Evolutionary conservation across 2,797 vertebrate species (phyloP).

Genomic region (Poeciliopsis gracilis): DNA sequence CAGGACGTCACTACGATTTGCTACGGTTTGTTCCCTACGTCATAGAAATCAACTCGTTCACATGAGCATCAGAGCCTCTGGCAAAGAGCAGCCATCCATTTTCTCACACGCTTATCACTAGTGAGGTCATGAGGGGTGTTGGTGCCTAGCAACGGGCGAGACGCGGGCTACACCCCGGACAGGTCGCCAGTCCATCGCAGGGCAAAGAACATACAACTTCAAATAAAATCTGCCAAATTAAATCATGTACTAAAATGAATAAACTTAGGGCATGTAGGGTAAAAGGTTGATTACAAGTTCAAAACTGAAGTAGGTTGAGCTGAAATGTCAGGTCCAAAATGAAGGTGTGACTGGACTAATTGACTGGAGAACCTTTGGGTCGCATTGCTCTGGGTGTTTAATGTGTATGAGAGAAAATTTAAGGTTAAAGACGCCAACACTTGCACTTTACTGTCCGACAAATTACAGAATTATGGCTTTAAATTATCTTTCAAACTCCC

Average conservation of each 20-base stretch:
- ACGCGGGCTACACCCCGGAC: too few relatives aligned
- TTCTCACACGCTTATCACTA: too few relatives aligned
- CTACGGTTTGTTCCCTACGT: neutral
- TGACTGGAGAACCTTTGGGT: neutral
- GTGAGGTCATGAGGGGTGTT: too few relatives aligned
- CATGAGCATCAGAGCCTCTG: neutral
- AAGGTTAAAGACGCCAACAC: neutral
- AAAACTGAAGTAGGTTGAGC: neutral
- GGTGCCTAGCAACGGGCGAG: too few relatives aligned
- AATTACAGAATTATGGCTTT: neutral
- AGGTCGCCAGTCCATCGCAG: too few relatives aligned
- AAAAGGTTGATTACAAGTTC: neutral
- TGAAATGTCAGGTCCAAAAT: neutral
- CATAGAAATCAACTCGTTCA: neutral
- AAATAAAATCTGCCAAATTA: neutral
- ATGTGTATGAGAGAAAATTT: neutral
- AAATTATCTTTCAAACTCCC: neutral
- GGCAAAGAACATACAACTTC: neutral
- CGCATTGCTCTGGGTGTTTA: neutral
- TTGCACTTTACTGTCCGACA: neutral
- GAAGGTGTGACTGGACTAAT: neutral
- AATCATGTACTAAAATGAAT: neutral
- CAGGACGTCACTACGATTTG: neutral
- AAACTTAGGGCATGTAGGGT: neutral
- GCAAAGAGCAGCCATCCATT: neutral